These are phyloP conservation scores for Heteromyza rotundicornis DNA, from an alignment of 2,888 invertebrate species.

Conservation along the genomic window DNA sequence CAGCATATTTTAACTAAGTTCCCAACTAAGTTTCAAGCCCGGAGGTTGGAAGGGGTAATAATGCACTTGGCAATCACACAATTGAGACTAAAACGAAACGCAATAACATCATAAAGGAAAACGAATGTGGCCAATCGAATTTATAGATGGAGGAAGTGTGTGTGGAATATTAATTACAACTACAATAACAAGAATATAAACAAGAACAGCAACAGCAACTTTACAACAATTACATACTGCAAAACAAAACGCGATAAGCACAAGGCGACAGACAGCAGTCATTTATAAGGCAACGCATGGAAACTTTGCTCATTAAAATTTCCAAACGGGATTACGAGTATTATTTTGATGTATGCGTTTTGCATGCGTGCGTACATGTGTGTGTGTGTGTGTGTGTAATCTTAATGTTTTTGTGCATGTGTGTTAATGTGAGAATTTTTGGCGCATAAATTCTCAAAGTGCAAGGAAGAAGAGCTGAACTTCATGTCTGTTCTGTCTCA, in stretches of 20 bases:
- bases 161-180: neutral
- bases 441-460: constrained; percentile 7
- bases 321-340: neutral
- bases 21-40: too few species aligned
- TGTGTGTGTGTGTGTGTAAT: neutral
- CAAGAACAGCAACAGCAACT: neutral
- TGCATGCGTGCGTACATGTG: neutral
- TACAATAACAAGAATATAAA: neutral
- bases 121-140: too few species aligned
- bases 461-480: too few species aligned
- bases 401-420: neutral
- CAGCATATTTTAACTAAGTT: too few species aligned
- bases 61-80: too few species aligned
- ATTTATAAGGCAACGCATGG: neutral
- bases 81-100: too few species aligned
- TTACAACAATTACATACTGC: neutral
- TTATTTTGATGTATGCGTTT: neutral
- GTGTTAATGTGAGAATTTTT: neutral
- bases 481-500: neutral
- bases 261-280: neutral
- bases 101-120: too few species aligned
- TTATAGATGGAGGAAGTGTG: too few species aligned
- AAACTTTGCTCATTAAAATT: constrained; percentile 9
- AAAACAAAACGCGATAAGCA: neutral
- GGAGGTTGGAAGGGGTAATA: too few species aligned